Evolutionary conservation across 2,797 vertebrate species (phyloP), one percentile per base, ranked within the genome.

Genomic region (Alectoris magna): DNA sequence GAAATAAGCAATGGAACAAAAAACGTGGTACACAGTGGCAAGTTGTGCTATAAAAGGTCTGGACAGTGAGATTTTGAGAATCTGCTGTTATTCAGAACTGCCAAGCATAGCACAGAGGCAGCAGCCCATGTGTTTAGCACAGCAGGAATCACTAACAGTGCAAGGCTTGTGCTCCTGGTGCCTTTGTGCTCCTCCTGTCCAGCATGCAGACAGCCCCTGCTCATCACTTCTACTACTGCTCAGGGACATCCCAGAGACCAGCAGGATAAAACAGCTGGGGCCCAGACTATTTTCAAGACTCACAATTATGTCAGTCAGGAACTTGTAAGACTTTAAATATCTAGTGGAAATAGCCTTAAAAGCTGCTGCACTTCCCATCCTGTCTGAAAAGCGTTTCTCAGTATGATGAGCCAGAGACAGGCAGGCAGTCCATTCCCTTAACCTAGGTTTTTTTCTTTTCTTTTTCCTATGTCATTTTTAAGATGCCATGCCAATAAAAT

Each of bases 401-500:
- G 8, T 23, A 14, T 5, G 9, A 75, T 11, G 24, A 84, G 9
- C 23, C 19, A 60, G 23, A 44, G 27, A 22, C 36, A 39, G 15
- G n/a, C 5, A n/a, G 16, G 1, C 59, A 82, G 15, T 26, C 74
- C 24, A 15, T 9, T 71, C 22, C 43, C 72, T 74, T 77, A 39
- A 59, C 56, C 4, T 8, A 51, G 3, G 9, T 6, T 0, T 22
- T 4, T 8, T 10, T 6, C 0, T 31, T 5, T 10, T n/a, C 29
- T 24, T 56, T 49, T 72, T 48, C 11, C 13, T 24, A 23, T 69
- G 51, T 2, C 16, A 17, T 34, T 59, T 78, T 59, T 62, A 41
- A 84, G 6, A 11, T 36, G 2, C 17, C 22, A 36, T 9, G 14
- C 10, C 14, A 3, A 10, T 1, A 10, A 62, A 29, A 83, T 11